phyloP scores from a whole-genome alignment of 2,888 invertebrate genomes.

The Mythimna ferrago region DNA sequence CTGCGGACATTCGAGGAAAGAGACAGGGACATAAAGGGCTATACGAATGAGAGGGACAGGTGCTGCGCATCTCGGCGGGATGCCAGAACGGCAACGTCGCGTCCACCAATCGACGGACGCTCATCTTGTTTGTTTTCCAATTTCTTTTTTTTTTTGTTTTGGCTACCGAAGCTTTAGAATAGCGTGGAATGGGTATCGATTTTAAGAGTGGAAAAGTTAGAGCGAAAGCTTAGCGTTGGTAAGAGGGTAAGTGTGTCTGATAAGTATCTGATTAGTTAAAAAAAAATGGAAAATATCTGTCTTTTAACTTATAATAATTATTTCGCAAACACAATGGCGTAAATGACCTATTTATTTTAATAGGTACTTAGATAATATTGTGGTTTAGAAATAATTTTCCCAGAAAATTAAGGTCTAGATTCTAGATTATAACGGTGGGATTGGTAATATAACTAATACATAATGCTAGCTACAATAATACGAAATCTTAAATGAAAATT shows the following conservation, averaged over 20 bases:
- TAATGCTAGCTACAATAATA: not conserved
- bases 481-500: not conserved
- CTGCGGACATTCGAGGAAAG: conserved; percentile 83
- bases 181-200: conserved; percentile 65
- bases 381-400: not conserved
- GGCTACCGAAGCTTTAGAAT: conserved; percentile 58
- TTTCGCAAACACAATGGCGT: not conserved
- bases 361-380: not conserved
- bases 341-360: not conserved
- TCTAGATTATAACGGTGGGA: not conserved
- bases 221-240: not conserved
- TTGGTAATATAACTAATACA: not conserved
- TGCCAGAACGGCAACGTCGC: conserved; percentile 88
- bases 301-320: not conserved
- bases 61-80: conserved; percentile 83
- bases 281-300: too few species aligned
- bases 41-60: conserved; percentile 69
- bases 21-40: conserved; percentile 65
- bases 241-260: not conserved
- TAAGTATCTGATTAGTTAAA: not conserved
- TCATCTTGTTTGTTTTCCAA: conserved; percentile 82
- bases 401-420: not conserved
- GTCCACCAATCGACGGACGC: conserved; percentile 87
- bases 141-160: conserved; percentile 75
- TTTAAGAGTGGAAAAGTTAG: conserved; percentile 20